phyloP scores from a whole-genome alignment of 92 coral and sea anemone genomes.

The Actinernus sp. region DNA sequence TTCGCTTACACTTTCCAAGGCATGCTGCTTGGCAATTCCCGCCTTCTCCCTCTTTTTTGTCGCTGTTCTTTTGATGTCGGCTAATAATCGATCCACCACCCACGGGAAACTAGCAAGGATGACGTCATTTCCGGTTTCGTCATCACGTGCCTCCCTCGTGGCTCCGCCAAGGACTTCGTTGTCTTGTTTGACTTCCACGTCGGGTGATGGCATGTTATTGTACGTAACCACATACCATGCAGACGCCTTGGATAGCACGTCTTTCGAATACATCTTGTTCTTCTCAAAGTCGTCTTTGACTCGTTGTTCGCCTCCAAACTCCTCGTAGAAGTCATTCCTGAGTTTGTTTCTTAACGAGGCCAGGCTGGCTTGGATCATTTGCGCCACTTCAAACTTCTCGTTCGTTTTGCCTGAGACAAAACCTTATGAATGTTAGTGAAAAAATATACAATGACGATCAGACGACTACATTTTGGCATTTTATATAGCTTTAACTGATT shows the following conservation, averaged over 20 bases:
- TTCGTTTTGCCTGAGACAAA: constrained; percentile 64
- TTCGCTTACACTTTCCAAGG: constrained; percentile 54
- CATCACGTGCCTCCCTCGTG: neutral
- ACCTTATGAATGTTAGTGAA: too few relatives aligned
- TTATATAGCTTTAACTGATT: too few relatives aligned
- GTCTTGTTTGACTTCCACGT: constrained; percentile 11
- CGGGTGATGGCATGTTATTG: constrained; percentile 2
- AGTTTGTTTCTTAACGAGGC: constrained; percentile 72
- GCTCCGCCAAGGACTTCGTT: neutral
- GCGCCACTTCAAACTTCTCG: constrained; percentile 89
- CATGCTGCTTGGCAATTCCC: constrained; percentile 40
- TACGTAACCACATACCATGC: constrained; percentile 93
- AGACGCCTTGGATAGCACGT: constrained; percentile 81
- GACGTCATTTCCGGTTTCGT: constrained; percentile 26
- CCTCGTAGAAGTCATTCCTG: constrained; percentile 73
- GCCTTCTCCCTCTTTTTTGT: constrained; percentile 19
- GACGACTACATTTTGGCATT: too few relatives aligned
- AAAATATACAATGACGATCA: too few relatives aligned
- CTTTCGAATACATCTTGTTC: constrained; percentile 48
- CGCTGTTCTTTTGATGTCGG: constrained; percentile 60
- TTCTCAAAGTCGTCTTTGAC: constrained; percentile 65
- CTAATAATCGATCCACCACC: constrained; percentile 77
- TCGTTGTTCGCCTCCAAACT: constrained; percentile 79
- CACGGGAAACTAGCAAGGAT: constrained; percentile 74
- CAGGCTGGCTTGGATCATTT: constrained; percentile 84